Evolutionary conservation across 1,140 invertebrate species (phyloP).

Genomic region (Musca domestica): DNA sequence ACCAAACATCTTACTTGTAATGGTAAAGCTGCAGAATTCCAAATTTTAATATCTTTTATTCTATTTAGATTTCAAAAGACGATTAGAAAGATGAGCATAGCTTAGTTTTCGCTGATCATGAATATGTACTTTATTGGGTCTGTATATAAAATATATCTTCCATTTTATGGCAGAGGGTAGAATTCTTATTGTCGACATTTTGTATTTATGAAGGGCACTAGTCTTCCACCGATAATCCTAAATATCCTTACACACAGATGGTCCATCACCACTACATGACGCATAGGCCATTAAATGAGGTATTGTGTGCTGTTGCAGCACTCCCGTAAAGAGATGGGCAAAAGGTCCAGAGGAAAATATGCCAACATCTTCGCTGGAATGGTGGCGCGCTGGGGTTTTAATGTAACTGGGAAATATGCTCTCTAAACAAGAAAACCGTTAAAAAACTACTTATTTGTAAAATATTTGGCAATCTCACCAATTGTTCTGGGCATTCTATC

Average conservation of each 20-base stretch:
- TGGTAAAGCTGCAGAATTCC: too few species aligned
- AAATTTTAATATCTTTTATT: too few species aligned
- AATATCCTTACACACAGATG: conserved; percentile 35
- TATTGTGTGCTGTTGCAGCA: conserved; percentile 75
- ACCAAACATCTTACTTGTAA: too few species aligned
- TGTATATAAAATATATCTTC: too few species aligned
- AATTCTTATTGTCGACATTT: too few species aligned
- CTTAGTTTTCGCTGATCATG: too few species aligned
- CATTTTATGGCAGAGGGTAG: too few species aligned
- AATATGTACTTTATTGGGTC: too few species aligned
- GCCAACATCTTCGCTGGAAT: conserved; percentile 69
- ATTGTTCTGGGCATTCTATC: conserved; percentile 23
- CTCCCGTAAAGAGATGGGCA: conserved; percentile 69
- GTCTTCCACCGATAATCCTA: neutral
- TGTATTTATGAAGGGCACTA: too few species aligned
- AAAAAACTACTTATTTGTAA: neutral
- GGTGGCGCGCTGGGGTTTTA: conserved; percentile 58
- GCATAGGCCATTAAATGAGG: conserved; percentile 71
- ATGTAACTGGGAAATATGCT: conserved; percentile 55
- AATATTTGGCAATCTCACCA: too few species aligned
- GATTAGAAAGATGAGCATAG: too few species aligned
- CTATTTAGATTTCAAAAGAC: too few species aligned
- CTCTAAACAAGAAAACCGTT: conserved; percentile 15
- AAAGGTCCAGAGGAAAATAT: conserved; percentile 65
- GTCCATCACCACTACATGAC: conserved; percentile 57